These are phyloP conservation scores for Phortica variegata DNA, from an alignment of 1,140 invertebrate species.

Conservation along the genomic window DNA sequence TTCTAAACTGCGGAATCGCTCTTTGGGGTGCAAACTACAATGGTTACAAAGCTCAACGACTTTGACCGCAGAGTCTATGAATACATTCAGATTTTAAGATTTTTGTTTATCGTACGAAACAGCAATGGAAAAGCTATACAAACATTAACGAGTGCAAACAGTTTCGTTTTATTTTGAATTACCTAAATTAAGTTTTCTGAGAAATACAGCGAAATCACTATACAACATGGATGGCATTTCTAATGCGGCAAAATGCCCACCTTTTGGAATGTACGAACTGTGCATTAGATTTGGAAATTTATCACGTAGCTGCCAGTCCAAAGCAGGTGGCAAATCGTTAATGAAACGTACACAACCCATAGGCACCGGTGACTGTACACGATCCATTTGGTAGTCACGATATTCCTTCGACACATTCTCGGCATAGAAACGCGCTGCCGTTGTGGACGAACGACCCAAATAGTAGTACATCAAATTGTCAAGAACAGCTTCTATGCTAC, in stretches of 20 bases:
- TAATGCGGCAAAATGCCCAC: slow-evolving; percentile 85
- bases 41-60: no score
- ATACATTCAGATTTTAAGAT: no score
- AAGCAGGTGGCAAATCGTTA: slow-evolving; percentile 63
- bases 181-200: slow-evolving; percentile 23
- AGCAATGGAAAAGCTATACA: no score
- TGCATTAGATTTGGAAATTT: slow-evolving; percentile 68
- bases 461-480: slow-evolving; percentile 92
- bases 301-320: slow-evolving; percentile 63
- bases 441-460: slow-evolving; percentile 71
- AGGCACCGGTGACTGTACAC: slow-evolving; percentile 66
- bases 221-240: slow-evolving; percentile 73
- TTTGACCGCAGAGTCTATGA: no score
- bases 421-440: slow-evolving; percentile 73
- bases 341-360: slow-evolving; percentile 68
- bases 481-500: slow-evolving; percentile 72
- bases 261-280: slow-evolving; percentile 63
- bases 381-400: slow-evolving; percentile 57
- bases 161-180: slow-evolving; percentile 2
- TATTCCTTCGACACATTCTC: slow-evolving; percentile 62
- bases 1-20: no score
- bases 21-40: no score
- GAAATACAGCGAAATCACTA: slow-evolving; percentile 62
- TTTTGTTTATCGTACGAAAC: no score
- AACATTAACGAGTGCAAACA: no score